A percentile compares a stretch with the other conserved stretches of the same genome.
phyloP scores from a whole-genome alignment of 2,888 invertebrate genomes.

The Dicyrtomina minuta region DNA sequence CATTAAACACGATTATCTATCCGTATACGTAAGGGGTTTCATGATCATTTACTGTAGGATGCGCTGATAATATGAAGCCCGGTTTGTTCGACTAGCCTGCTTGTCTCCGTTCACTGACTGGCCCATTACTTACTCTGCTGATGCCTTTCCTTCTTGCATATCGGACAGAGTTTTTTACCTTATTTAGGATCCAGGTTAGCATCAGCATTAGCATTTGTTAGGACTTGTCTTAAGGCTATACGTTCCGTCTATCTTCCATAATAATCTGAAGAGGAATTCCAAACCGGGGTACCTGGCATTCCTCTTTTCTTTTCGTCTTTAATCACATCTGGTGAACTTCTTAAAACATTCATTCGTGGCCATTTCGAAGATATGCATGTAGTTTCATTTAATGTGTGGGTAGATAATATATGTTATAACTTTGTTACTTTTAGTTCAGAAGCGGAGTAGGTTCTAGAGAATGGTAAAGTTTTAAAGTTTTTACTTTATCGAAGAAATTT shows the following conservation, averaged over 20 bases:
- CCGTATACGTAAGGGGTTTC: neutral
- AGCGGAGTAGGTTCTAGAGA: neutral
- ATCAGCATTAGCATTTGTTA: constrained; percentile 24
- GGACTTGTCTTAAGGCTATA: constrained; percentile 19
- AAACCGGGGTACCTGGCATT: constrained; percentile 22
- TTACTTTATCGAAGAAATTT: constrained; percentile 1
- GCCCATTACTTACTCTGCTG: constrained; percentile 24
- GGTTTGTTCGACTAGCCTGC: constrained; percentile 30
- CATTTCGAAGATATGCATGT: constrained; percentile 9
- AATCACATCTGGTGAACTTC: constrained; percentile 24
- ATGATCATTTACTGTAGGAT: constrained; percentile 8
- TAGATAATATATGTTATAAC: constrained; percentile 9
- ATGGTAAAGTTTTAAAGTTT: neutral
- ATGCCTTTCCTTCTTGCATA: constrained; percentile 6
- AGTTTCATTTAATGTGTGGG: constrained; percentile 19
- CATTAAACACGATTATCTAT: too few species aligned
- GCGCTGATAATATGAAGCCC: constrained; percentile 7
- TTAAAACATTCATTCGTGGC: constrained; percentile 18
- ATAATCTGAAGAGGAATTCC: constrained; percentile 28
- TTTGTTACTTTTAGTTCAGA: constrained; percentile 5
- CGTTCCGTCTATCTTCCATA: constrained; percentile 28
- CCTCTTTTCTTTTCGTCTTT: constrained; percentile 18
- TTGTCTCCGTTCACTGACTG: constrained; percentile 29
- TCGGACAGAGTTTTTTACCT: constrained; percentile 18
- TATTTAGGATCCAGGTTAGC: constrained; percentile 28